Evolutionary conservation across 2,797 vertebrate species (phyloP).

Genomic region (Trichosurus vulpecula): DNA sequence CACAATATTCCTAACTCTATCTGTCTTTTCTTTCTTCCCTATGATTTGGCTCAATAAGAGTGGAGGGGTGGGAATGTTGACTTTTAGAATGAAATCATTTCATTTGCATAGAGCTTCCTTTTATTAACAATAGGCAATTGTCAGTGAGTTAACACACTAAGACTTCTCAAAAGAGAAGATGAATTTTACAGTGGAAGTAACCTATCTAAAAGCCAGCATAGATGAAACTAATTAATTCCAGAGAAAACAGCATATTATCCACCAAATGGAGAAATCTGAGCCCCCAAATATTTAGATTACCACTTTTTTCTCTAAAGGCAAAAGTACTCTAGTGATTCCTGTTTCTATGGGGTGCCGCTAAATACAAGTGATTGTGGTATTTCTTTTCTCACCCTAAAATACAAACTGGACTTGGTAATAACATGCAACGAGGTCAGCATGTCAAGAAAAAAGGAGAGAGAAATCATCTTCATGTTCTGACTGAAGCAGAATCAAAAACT

Average conservation of each 20-base stretch:
- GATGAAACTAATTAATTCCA: not conserved
- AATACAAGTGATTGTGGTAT: not conserved
- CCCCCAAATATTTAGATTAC: not conserved
- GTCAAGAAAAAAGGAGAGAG: not conserved
- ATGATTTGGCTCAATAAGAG: not conserved
- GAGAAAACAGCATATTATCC: not conserved
- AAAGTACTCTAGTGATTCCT: not conserved
- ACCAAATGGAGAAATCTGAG: not conserved
- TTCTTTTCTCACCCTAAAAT: not conserved
- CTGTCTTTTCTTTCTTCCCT: not conserved
- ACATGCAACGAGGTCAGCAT: not conserved
- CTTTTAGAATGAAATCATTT: not conserved
- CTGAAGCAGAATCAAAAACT: conserved; percentile 41
- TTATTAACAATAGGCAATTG: not conserved
- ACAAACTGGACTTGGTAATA: not conserved
- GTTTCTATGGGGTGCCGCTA: not conserved
- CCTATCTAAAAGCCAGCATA: not conserved
- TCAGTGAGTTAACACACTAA: not conserved
- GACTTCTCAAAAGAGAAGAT: not conserved
- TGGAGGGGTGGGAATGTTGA: not conserved
- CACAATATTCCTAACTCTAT: not conserved
- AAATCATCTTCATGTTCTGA: conserved; percentile 24
- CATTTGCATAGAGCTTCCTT: not conserved
- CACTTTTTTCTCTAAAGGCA: not conserved
- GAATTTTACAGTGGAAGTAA: not conserved